Evolutionary conservation across 1,140 invertebrate genomes (phyloP).

Genomic region (Rhynchophorus ferrugineus): DNA sequence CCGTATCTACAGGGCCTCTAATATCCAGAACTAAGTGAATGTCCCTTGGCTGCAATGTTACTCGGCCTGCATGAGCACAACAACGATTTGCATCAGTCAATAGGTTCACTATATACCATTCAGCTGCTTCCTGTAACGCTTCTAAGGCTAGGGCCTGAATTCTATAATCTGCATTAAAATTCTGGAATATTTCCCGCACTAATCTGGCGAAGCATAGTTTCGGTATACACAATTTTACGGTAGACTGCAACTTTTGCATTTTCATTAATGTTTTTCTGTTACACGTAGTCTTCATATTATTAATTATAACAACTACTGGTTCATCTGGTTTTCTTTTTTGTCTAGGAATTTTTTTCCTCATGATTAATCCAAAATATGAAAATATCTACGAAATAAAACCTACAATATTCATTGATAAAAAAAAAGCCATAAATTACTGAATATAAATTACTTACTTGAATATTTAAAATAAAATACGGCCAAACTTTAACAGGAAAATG

Average conservation of each 20-base stretch:
- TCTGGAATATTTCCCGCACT: slow-evolving; percentile 29
- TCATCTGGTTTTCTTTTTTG: too few relatives aligned
- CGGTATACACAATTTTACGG: slow-evolving; percentile 23
- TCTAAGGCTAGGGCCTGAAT: slow-evolving; percentile 51
- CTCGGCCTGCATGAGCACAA: slow-evolving; percentile 63
- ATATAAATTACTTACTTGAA: too few relatives aligned
- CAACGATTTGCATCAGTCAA: slow-evolving; percentile 68
- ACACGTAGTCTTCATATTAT: background rate
- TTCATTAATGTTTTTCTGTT: background rate
- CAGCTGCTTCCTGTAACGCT: slow-evolving; percentile 60
- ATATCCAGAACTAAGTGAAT: slow-evolving; percentile 40
- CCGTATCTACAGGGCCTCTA: slow-evolving; percentile 38
- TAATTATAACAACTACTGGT: too few relatives aligned
- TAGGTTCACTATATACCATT: slow-evolving; percentile 67
- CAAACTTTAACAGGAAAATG: too few relatives aligned
- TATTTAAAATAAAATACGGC: too few relatives aligned
- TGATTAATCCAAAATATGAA: too few relatives aligned
- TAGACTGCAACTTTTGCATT: background rate
- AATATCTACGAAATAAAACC: too few relatives aligned
- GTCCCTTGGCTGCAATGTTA: slow-evolving; percentile 68
- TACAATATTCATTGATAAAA: too few relatives aligned
- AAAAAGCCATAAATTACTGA: too few relatives aligned
- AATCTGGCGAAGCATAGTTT: slow-evolving; percentile 34
- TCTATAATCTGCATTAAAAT: slow-evolving; percentile 15
- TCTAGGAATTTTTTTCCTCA: too few relatives aligned